Evolutionary conservation across 2,113 vertebrate genomes (phyloP).

Genomic region (Sterna hirundo): DNA sequence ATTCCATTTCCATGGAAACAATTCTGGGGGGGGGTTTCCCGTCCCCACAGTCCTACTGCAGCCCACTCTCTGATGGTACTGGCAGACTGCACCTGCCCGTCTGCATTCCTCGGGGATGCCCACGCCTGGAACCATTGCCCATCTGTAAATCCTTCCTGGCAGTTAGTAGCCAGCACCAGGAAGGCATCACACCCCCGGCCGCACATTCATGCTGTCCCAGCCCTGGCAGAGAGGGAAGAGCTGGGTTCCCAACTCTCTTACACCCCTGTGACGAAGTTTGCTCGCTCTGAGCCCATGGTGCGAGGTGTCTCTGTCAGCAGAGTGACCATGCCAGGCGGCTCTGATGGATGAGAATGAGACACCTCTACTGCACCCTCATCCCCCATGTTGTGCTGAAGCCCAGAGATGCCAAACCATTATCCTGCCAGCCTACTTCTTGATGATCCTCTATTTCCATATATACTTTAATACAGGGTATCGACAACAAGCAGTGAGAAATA

Average conservation of each 20-base stretch:
- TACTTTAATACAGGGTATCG: not conserved
- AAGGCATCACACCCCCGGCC: fast-evolving
- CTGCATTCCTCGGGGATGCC: not conserved
- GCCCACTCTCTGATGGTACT: not conserved
- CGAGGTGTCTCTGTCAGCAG: not conserved
- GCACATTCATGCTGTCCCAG: not conserved
- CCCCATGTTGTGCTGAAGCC: not conserved
- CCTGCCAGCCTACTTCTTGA: not conserved
- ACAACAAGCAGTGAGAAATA: not conserved
- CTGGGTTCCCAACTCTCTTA: not conserved
- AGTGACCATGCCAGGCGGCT: not conserved
- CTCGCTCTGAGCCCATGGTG: not conserved
- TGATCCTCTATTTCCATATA: not conserved
- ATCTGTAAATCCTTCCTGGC: not conserved
- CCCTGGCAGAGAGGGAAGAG: not conserved
- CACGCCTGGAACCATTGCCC: fast-evolving
- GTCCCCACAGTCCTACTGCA: not conserved
- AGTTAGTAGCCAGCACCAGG: not conserved
- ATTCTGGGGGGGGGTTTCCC: not conserved
- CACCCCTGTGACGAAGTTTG: not conserved
- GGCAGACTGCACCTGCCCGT: not conserved
- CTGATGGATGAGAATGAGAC: not conserved
- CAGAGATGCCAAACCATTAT: not conserved
- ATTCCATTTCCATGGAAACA: not conserved
- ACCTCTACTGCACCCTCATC: not conserved